Conservation (phyloP, 2,113 vertebrate genomes). For the Cheirogaleus medius region DNA sequence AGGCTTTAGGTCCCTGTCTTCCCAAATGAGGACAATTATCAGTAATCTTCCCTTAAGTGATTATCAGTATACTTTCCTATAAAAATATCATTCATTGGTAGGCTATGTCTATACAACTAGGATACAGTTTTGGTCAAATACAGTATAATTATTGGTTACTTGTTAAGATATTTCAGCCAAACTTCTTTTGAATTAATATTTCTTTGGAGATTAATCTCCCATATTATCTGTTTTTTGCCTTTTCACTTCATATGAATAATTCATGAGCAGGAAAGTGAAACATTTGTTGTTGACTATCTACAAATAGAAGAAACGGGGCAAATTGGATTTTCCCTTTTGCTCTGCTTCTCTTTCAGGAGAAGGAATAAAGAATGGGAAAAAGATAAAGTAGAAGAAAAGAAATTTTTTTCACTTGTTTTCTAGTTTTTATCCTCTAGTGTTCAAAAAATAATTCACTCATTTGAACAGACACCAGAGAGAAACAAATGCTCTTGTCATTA, state of each 20-base stretch:
- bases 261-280: background rate
- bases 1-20: background rate
- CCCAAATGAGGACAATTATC: background rate
- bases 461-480: background rate
- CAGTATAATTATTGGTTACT: background rate
- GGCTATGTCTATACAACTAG: background rate
- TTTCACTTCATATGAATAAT: conserved; percentile 29
- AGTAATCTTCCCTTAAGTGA: background rate
- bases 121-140: background rate
- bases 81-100: background rate
- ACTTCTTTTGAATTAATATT: background rate
- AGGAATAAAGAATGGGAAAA: background rate
- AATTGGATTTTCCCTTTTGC: background rate
- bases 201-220: background rate
- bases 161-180: background rate
- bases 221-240: background rate
- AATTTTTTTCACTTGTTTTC: background rate
- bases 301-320: background rate
- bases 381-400: background rate
- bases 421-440: background rate
- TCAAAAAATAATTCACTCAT: conserved; percentile 3
- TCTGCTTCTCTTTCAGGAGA: background rate
- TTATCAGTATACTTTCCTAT: background rate
- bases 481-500: background rate
- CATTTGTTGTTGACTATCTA: background rate